A percentile compares a stretch with the other conserved stretches of the same genome.
Conservation (phyloP, 64 coral and sea anemone species). For the Stichodactyla mertensii region DNA sequence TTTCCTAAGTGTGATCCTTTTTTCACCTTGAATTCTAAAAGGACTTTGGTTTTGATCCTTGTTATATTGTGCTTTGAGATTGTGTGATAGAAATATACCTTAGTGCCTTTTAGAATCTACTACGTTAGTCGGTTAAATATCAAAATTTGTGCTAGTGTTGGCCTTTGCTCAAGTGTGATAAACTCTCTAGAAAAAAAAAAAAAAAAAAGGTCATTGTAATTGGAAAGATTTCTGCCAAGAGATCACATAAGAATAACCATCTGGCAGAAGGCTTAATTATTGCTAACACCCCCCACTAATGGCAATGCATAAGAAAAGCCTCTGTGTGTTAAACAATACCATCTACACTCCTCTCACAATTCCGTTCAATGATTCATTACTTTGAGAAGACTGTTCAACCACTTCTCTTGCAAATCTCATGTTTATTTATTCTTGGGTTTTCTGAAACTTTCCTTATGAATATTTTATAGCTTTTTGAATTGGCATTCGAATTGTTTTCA, state of each 20-base stretch:
- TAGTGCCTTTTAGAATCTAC: neutral
- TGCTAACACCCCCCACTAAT: neutral
- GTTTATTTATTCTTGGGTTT: neutral
- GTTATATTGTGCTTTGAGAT: no score
- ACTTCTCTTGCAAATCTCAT: neutral
- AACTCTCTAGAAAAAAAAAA: neutral
- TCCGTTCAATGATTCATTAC: neutral
- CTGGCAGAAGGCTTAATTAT: neutral
- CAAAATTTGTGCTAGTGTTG: neutral
- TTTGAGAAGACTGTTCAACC: neutral
- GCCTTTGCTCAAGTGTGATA: neutral
- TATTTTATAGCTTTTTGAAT: neutral
- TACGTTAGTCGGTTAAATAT: neutral
- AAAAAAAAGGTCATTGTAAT: neutral
- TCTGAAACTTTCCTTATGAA: neutral
- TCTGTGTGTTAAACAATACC: neutral
- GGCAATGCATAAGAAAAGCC: neutral
- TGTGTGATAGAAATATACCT: no score
- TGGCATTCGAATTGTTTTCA: neutral
- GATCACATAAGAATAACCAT: neutral
- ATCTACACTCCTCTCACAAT: neutral
- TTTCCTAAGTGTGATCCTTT: neutral
- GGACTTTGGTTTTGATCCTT: no score
- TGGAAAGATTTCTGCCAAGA: neutral
- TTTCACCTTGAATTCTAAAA: neutral